Evolutionary conservation across 2,888 invertebrate genomes (phyloP).

Genomic region (Oeneis ivallda): DNA sequence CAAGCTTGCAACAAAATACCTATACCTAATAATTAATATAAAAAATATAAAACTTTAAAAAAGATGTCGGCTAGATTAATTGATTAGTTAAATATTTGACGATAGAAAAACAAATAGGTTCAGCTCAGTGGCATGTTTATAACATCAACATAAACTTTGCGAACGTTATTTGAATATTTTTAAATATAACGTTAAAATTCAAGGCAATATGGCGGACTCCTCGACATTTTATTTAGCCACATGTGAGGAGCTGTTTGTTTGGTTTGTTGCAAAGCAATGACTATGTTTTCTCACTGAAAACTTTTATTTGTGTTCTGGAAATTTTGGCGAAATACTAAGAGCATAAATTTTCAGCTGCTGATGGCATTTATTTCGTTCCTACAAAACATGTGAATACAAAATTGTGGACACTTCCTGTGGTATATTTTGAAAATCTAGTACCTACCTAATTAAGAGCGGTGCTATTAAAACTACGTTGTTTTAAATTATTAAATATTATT

Average conservation of each 20-base stretch:
- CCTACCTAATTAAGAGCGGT: too few species aligned
- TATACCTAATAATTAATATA: too few species aligned
- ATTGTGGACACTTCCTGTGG: too few species aligned
- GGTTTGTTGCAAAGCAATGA: background rate
- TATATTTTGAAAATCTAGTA: too few species aligned
- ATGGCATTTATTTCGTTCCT: too few species aligned
- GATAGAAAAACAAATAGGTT: constrained; percentile 4
- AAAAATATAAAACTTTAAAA: constrained; percentile 2
- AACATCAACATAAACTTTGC: constrained; percentile 17
- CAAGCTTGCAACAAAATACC: too few species aligned
- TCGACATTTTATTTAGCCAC: constrained; percentile 6
- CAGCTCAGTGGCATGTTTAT: constrained; percentile 16
- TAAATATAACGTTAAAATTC: background rate
- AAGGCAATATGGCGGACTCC: background rate
- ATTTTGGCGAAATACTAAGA: too few species aligned
- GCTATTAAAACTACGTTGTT: too few species aligned
- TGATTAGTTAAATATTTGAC: constrained; percentile 13
- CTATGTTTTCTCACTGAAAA: background rate
- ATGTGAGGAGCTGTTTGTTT: background rate
- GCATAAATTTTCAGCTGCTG: too few species aligned
- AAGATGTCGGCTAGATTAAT: background rate
- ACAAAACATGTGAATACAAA: too few species aligned
- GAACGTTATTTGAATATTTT: constrained; percentile 2
- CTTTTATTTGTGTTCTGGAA: background rate
- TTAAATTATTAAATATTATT: too few species aligned